Base-by-base conservation (phyloP, 2,113 vertebrate species). In the Phrynosoma blainvillii region DNA sequence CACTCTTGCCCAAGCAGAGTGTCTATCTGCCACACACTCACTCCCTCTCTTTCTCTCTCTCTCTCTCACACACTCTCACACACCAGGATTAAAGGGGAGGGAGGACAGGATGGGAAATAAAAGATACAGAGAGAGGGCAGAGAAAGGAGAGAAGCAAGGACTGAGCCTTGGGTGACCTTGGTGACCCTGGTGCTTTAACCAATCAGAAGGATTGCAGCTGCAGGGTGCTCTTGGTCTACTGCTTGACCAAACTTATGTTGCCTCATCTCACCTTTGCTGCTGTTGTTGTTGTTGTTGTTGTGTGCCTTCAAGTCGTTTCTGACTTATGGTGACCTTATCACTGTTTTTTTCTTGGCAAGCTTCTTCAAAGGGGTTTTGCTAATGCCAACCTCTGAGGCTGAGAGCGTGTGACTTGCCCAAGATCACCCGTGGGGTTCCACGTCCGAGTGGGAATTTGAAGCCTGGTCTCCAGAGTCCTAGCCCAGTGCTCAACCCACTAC, bases 111-210 rank as follows among this genome's bases (percentile, higher is more conserved):
- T 54, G 91, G 94, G 47, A 54, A 54, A 54, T 14, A 42, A 56
- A 47, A 52, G 40, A 52, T 27, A 47, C 8, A 65, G 84, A 68
- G 36, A 6, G 66, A 40, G 89, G 91, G 93, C 84, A 90, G 89
- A 93, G 91, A 91, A 86, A 90, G 86, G 92, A 89, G 91, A 91
- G 91, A 93, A 91, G 88, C 94, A 76, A 93, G 86, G 89, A 80
- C 42, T 16, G 79, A 96, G 92, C 96, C 96, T 54, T 90, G 7
- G 89, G 84, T 87, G 97, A 95, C 96, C 96, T 95, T 90, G 86
- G 80, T 87, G 93, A 93, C 94, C 96, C 91, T n/a, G 87, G 89
- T 18, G 94, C 92, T 90, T 68, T 82, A 91, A 89, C 95, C 94
- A 91, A 94, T 78, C 83, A 83, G 12, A 56, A 65, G 3, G 32